These are phyloP conservation scores for Nesidiocoris tenuis DNA, from an alignment of 2,888 invertebrate species.

Conservation along the genomic window DNA sequence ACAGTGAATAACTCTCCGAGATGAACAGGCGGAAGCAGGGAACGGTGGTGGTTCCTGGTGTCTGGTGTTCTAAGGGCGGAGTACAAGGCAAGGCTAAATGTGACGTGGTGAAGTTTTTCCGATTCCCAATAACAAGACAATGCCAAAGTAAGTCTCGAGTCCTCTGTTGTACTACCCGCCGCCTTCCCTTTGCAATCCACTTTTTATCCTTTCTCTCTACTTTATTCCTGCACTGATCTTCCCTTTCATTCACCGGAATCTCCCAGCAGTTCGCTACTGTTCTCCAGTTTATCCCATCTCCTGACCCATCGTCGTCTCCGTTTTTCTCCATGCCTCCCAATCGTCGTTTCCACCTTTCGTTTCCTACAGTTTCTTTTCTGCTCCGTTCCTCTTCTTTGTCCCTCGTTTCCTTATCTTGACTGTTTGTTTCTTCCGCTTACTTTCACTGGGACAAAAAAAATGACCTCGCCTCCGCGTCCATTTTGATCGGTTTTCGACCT, in stretches of 20 bases:
- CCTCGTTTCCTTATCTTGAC: neutral
- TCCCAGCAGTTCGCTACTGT: neutral
- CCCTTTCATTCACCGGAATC: neutral
- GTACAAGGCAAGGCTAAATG: slow-evolving; percentile 27
- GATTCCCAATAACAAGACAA: slow-evolving; percentile 43
- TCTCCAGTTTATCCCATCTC: neutral
- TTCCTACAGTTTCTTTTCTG: slow-evolving; percentile 14
- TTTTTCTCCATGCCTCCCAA: neutral
- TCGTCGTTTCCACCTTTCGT: slow-evolving; percentile 4
- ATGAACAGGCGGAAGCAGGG: neutral
- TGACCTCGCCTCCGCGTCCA: neutral
- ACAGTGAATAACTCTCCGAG: neutral
- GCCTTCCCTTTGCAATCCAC: slow-evolving; percentile 20
- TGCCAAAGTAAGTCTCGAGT: slow-evolving; percentile 32
- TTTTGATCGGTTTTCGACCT: neutral
- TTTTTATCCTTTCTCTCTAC: slow-evolving; percentile 24
- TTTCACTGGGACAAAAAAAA: slow-evolving; percentile 21
- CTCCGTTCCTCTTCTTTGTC: slow-evolving; percentile 15
- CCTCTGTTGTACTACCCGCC: neutral
- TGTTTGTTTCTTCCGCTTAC: slow-evolving; percentile 8
- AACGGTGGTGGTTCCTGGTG: neutral
- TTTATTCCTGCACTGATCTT: neutral
- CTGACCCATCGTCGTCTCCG: neutral
- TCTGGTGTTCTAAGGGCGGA: neutral
- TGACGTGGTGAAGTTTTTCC: slow-evolving; percentile 41